Evolutionary conservation across 2,797 vertebrate genomes (phyloP).

Genomic region (Chaunax sp.): DNA sequence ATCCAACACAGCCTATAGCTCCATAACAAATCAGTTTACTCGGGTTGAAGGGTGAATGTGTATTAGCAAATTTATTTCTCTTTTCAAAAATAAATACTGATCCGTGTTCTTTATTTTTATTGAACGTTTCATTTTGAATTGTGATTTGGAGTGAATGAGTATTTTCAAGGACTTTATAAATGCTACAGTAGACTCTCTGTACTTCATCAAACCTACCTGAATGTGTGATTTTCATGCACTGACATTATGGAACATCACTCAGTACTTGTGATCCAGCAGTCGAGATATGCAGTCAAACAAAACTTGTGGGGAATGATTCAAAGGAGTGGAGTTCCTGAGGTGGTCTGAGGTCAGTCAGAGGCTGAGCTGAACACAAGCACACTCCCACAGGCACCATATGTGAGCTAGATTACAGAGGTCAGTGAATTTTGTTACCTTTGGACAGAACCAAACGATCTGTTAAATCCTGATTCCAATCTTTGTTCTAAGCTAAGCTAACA

Average conservation of each 20-base stretch:
- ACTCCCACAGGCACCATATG: no score
- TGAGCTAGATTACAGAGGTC: no score
- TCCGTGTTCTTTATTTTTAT: constrained; percentile 42
- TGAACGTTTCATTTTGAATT: constrained; percentile 33
- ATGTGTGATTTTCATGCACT: constrained; percentile 8
- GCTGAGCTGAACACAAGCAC: no score
- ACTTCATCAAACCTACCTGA: constrained; percentile 3
- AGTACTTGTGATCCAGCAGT: not conserved
- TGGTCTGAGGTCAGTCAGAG: no score
- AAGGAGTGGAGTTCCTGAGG: no score
- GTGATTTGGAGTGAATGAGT: constrained; percentile 17
- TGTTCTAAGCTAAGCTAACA: no score
- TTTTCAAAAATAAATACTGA: constrained; percentile 44
- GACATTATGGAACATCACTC: not conserved
- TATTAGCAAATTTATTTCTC: constrained; percentile 54
- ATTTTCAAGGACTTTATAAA: constrained; percentile 27
- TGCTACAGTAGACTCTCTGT: constrained; percentile 1
- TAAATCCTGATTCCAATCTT: no score
- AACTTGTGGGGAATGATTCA: no score
- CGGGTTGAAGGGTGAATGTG: constrained; percentile 46
- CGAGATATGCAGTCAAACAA: no score
- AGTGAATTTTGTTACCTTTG: no score
- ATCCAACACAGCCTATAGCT: constrained; percentile 63
- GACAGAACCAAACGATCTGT: no score
- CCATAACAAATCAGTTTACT: constrained; percentile 66